Evolutionary conservation across 2,113 vertebrate genomes (phyloP).

Genomic region (Colistium nudipinnis): DNA sequence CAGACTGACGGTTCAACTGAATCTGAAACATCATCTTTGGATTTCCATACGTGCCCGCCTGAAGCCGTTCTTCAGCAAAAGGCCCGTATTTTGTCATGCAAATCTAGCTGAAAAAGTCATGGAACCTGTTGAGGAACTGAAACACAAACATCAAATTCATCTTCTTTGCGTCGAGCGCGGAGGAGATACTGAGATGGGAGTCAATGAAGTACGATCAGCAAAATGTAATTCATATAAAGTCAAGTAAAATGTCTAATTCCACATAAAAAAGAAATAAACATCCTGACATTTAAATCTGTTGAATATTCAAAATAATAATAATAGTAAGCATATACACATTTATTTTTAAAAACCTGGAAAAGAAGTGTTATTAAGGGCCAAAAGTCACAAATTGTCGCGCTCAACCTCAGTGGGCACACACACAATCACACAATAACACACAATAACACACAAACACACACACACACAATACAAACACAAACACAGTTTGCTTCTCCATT

Average conservation of each 20-base stretch:
- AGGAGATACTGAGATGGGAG: too few species aligned
- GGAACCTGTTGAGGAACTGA: slow-evolving; percentile 20
- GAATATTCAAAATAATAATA: too few species aligned
- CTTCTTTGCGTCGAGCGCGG: too few species aligned
- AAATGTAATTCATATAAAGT: too few species aligned
- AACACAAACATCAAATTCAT: too few species aligned
- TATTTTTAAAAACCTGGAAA: not conserved
- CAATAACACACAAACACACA: slow-evolving; percentile 32
- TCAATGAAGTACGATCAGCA: too few species aligned
- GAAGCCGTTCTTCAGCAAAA: slow-evolving; percentile 63
- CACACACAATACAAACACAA: slow-evolving; percentile 37
- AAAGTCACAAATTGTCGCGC: not conserved
- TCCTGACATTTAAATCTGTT: too few species aligned
- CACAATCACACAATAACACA: too few species aligned
- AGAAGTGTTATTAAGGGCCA: slow-evolving; percentile 11
- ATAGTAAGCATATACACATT: too few species aligned
- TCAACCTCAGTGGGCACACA: slow-evolving; percentile 4
- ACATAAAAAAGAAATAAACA: too few species aligned
- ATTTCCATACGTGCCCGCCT: slow-evolving; percentile 63
- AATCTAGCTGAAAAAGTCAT: slow-evolving; percentile 27
- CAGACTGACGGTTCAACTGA: slow-evolving; percentile 71
- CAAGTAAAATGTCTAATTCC: too few species aligned
- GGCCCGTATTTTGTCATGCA: slow-evolving; percentile 45
- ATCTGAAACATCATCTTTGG: slow-evolving; percentile 45
- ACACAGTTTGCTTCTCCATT: slow-evolving; percentile 59